These are phyloP conservation scores for Nemopilema nomurai DNA, from an alignment of 30 jellyfish, hydroid and myxozoan genomes.

Conservation along the genomic window DNA sequence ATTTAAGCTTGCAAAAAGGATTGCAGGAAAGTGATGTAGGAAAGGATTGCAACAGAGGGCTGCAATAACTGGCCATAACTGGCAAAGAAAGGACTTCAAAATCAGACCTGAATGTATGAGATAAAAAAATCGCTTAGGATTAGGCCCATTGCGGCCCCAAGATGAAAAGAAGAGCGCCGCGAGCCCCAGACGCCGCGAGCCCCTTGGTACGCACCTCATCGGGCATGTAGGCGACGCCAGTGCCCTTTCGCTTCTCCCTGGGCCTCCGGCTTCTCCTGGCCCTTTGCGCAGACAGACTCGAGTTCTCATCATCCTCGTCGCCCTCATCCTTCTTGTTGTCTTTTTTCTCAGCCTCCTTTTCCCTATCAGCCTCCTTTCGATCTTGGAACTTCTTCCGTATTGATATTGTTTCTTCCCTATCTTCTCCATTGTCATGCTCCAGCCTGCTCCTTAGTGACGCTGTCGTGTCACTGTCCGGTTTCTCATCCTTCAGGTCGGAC, in stretches of 20 bases:
- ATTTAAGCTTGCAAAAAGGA: too few species aligned
- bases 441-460: conserved; percentile 42
- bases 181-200: not conserved
- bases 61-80: too few species aligned
- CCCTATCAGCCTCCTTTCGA: conserved; percentile 59
- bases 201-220: conserved; percentile 78
- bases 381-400: conserved; percentile 59
- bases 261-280: conserved; percentile 70
- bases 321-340: conserved; percentile 62
- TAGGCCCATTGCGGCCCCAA: not conserved
- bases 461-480: conserved; percentile 35
- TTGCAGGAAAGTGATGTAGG: too few species aligned
- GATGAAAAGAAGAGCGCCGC: not conserved
- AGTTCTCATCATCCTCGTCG: conserved; percentile 57
- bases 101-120: too few species aligned
- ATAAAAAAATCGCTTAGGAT: too few species aligned
- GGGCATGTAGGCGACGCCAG: conserved; percentile 96
- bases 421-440: conserved; percentile 49
- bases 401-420: conserved; percentile 57
- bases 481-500: conserved; percentile 56
- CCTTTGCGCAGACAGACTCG: conserved; percentile 73
- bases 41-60: too few species aligned
- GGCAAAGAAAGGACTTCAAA: too few species aligned
- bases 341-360: conserved; percentile 56
- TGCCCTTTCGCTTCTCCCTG: conserved; percentile 83